phyloP scores from a whole-genome alignment of 2,797 vertebrate genomes.

The Bovichtus diacanthus region DNA sequence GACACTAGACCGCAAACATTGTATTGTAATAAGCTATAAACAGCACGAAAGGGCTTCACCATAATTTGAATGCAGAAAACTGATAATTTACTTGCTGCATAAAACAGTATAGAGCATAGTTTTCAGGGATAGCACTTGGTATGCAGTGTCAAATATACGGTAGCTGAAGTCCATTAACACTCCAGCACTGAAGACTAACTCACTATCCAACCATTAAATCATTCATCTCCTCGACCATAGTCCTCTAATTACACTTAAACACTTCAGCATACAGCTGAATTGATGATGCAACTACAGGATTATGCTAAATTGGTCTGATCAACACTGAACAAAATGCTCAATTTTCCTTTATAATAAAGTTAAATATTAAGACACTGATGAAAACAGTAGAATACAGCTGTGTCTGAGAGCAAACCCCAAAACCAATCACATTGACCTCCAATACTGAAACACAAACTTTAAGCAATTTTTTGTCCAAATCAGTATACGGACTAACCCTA shows the following conservation, averaged over 20 bases:
- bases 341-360: not conserved
- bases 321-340: not conserved
- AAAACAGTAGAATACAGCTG: not conserved
- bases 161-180: not conserved
- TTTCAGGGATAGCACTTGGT: not conserved
- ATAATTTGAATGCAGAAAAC: not conserved
- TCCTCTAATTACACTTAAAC: not conserved
- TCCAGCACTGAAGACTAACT: not conserved
- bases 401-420: not conserved
- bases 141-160: not conserved
- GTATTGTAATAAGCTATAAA: not conserved
- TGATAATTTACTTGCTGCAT: not conserved
- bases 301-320: not conserved
- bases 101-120: not conserved
- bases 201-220: not conserved
- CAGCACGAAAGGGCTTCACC: not conserved
- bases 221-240: not conserved
- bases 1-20: not conserved
- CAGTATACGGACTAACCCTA: too few relatives aligned
- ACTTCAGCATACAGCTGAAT: not conserved
- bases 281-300: not conserved
- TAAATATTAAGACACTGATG: not conserved
- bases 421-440: not conserved
- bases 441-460: not conserved
- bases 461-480: too few relatives aligned